Evolutionary conservation across 2,888 invertebrate species (phyloP).

Genomic region (Drosophila testacea): DNA sequence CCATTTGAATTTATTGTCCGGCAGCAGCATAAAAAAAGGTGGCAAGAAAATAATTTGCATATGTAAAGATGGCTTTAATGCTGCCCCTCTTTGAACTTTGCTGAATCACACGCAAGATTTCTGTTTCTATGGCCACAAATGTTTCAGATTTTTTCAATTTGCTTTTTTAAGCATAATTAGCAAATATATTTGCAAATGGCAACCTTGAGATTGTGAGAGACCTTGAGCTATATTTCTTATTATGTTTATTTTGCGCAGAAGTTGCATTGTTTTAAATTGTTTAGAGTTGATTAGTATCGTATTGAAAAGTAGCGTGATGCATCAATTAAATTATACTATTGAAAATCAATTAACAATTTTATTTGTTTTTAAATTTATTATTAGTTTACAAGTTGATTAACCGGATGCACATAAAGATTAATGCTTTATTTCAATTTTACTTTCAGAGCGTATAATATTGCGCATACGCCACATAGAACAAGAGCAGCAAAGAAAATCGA

Average conservation of each 20-base stretch:
- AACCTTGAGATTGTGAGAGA: conserved; percentile 54
- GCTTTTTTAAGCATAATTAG: conserved; percentile 59
- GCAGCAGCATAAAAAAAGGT: conserved; percentile 34
- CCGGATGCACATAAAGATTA: background rate
- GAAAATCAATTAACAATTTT: background rate
- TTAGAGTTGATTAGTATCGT: conserved; percentile 28
- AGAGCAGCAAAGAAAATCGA: background rate
- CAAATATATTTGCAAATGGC: conserved; percentile 77
- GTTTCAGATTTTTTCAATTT: conserved; percentile 18
- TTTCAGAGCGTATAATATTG: conserved; percentile 11
- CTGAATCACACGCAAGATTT: conserved; percentile 43
- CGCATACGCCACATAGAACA: conserved; percentile 39
- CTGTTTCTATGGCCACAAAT: conserved; percentile 8
- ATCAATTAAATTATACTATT: background rate
- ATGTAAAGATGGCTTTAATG: conserved; percentile 36
- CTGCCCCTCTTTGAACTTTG: conserved; percentile 16
- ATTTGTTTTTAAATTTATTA: background rate
- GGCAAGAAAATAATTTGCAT: conserved; percentile 71
- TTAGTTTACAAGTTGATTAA: background rate
- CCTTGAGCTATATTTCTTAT: conserved; percentile 63
- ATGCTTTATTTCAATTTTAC: background rate
- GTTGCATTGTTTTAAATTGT: conserved; percentile 32
- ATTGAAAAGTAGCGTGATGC: conserved; percentile 10
- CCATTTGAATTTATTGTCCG: conserved; percentile 56
- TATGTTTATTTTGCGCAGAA: conserved; percentile 18